Evolutionary conservation across 1,140 invertebrate genomes (phyloP), one percentile per base, ranked within the genome.

Genomic region (Nebria ingens): DNA sequence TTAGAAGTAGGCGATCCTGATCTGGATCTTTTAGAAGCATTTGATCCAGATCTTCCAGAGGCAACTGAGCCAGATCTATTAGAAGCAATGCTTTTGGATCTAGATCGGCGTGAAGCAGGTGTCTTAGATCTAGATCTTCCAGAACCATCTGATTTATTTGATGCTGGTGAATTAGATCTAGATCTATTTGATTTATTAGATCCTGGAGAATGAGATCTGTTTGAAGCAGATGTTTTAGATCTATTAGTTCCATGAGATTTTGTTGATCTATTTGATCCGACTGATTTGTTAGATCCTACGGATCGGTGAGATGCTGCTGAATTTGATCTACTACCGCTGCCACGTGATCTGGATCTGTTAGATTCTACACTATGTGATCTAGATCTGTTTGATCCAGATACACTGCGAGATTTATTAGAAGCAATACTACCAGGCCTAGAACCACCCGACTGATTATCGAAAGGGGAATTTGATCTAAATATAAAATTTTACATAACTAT

Each of bases 71-170:
- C 59, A n/a, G 60, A 69, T 54, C 65, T 38, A 17, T 67, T 65
- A 52, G 68, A 64, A 52, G 70, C 73, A 12, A 62, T 65, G 12
- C 70, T 67, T 40, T 61, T 59, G 13, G 70, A 69, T 21, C 65
- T 56, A 25, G 60, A 55, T 58, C 55, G 55, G 68, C 65, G 9
- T 12, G 40, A 65, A 72, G 59, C 15, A 62, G 68, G 57, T 70
- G 69, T 51, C 60, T 11, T 45, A 12, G 40, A 45, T 61, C 49
- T 42, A 23, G 60, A 65, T 2, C 59, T 60, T 49, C 58, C 60
- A 19, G 67, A 64, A 50, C 54, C 55, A 49, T 59, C 51, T 13
- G 65, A 65, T 42, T 61, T 61, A 13, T 61, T 56, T 49, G 58
- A 58, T 19, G 34, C 51, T 52, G 56, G 53, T n/a, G 61, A 63